A percentile compares a stretch with the other conserved stretches of the same genome.
These are phyloP conservation scores for Xiphophorus couchianus DNA, from an alignment of 2,113 vertebrate species.

Conservation along the genomic window DNA sequence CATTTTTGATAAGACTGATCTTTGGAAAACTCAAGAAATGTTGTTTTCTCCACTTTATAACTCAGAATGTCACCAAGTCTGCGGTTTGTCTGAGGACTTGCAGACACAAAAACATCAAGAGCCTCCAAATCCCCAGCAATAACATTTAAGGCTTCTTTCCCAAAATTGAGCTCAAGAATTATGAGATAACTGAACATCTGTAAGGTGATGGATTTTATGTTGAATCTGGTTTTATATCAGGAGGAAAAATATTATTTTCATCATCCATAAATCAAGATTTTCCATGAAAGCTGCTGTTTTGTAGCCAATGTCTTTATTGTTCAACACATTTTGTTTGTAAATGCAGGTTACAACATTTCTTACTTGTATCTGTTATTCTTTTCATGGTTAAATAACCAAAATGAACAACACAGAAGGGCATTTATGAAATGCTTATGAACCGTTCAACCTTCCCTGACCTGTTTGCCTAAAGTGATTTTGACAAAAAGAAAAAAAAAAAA, in stretches of 20 bases:
- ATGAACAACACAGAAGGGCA: background rate
- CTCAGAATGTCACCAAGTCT: constrained; percentile 1
- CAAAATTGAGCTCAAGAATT: constrained; percentile 16
- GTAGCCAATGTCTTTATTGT: background rate
- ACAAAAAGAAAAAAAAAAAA: too few relatives aligned
- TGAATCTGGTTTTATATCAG: constrained; percentile 28
- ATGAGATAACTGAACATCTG: constrained; percentile 31
- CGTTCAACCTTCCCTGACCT: too few relatives aligned
- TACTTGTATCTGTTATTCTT: background rate
- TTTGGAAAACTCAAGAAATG: background rate
- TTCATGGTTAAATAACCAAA: background rate
- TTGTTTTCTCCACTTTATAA: background rate
- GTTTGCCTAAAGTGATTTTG: too few relatives aligned
- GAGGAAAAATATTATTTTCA: background rate
- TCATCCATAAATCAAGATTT: constrained; percentile 29
- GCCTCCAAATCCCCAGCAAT: constrained; percentile 34
- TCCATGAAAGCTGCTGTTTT: constrained; percentile 25
- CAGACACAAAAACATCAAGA: constrained; percentile 39
- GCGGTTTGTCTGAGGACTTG: constrained; percentile 29
- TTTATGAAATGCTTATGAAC: too few relatives aligned
- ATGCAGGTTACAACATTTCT: background rate
- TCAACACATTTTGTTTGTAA: background rate
- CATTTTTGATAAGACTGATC: background rate
- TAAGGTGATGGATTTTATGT: constrained; percentile 15
- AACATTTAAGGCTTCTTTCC: constrained; percentile 16